Percentiles rank a stretch among this genome's conserved stretches.
Conservation (phyloP, 2,113 vertebrate genomes). For the Dunckerocampus dactyliophorus region DNA sequence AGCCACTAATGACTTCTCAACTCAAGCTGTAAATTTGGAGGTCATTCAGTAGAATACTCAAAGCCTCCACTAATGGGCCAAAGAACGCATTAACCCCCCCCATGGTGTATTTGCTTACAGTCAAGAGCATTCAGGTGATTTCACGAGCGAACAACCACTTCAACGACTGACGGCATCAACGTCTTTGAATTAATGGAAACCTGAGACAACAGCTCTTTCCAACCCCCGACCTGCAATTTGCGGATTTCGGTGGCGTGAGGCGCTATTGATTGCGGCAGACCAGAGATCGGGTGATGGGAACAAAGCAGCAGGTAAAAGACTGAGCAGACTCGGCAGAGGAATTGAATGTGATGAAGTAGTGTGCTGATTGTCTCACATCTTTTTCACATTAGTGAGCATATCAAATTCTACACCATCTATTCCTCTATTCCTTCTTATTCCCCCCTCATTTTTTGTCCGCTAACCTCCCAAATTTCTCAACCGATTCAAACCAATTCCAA, state of each 20-base stretch:
- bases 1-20: constrained; percentile 40
- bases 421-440: too few species aligned
- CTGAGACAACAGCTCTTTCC: constrained; percentile 40
- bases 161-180: constrained; percentile 51
- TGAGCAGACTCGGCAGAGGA: constrained; percentile 21
- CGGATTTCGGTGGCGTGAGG: constrained; percentile 35
- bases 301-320: constrained; percentile 32
- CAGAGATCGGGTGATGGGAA: constrained; percentile 56
- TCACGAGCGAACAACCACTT: constrained; percentile 36
- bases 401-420: too few species aligned
- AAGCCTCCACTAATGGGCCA: constrained; percentile 48
- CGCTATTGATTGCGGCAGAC: constrained; percentile 52
- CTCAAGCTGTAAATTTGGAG: constrained; percentile 39
- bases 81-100: constrained; percentile 54
- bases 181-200: constrained; percentile 44
- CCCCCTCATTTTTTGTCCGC: too few species aligned
- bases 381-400: background rate
- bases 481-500: too few species aligned
- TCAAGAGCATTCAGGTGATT: constrained; percentile 19
- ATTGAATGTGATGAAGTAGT: constrained; percentile 46
- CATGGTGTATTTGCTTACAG: constrained; percentile 48
- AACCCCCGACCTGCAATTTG: constrained; percentile 32
- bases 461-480: too few species aligned
- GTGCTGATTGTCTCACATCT: constrained; percentile 32
- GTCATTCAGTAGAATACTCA: constrained; percentile 43